Conservation (phyloP, 2,113 vertebrate genomes). For the Penelope pileata region DNA sequence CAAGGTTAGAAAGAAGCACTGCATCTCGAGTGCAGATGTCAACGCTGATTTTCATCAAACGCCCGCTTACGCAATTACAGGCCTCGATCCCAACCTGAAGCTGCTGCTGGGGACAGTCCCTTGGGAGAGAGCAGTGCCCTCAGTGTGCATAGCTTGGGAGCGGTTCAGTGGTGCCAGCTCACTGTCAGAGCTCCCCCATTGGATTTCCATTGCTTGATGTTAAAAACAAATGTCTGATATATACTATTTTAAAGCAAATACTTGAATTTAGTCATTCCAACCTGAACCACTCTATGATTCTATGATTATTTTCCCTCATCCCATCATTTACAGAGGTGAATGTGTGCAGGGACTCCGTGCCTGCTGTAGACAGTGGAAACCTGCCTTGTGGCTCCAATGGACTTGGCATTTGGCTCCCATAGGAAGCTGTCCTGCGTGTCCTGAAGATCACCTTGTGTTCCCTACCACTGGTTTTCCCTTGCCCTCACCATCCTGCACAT, state of each 20-base stretch:
- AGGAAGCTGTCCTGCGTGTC: not conserved
- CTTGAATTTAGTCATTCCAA: not conserved
- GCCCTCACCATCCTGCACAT: not conserved
- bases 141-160: fast-evolving
- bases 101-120: not conserved
- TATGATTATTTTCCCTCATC: not conserved
- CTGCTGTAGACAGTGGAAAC: not conserved
- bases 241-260: not conserved
- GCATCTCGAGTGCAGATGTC: not conserved
- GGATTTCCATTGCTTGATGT: not conserved
- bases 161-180: not conserved
- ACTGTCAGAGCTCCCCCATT: not conserved
- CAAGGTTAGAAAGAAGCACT: not conserved
- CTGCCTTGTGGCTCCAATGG: not conserved
- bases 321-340: not conserved
- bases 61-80: not conserved
- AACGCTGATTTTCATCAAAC: not conserved
- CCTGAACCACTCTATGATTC: not conserved
- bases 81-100: not conserved
- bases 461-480: not conserved
- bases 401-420: not conserved
- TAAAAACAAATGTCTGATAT: not conserved
- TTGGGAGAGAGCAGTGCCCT: not conserved
- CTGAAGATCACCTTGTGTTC: not conserved
- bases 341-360: not conserved